These are phyloP conservation scores for Fragum sueziense DNA, from an alignment of 2,888 invertebrate species.

Conservation along the genomic window DNA sequence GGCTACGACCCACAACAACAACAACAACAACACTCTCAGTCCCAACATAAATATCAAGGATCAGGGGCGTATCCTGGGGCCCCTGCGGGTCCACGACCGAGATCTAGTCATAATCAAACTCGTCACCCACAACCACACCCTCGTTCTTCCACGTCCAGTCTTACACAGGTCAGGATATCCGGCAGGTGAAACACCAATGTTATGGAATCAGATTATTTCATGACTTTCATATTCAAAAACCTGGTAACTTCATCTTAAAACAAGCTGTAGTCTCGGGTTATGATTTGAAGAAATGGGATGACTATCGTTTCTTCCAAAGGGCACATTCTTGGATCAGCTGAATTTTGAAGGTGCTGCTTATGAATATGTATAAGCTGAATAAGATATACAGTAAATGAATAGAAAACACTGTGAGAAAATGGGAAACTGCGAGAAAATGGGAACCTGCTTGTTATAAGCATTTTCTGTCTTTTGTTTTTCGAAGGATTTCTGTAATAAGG, in stretches of 20 bases:
- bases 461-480: too few relatives aligned
- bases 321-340: background rate
- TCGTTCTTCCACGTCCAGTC: slow-evolving; percentile 40
- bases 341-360: too few relatives aligned
- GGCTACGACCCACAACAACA: slow-evolving; percentile 41
- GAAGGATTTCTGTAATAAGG: background rate
- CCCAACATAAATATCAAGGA: slow-evolving; percentile 34
- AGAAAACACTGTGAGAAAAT: background rate
- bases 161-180: slow-evolving; percentile 64
- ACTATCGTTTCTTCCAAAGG: background rate
- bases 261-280: too few relatives aligned
- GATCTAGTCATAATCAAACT: slow-evolving; percentile 29
- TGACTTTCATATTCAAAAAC: background rate
- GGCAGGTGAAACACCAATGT: slow-evolving; percentile 44
- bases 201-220: background rate
- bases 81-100: slow-evolving; percentile 37
- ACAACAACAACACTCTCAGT: slow-evolving; percentile 32
- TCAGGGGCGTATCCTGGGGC: slow-evolving; percentile 17
- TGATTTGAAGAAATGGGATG: background rate
- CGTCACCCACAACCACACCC: slow-evolving; percentile 27
- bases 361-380: background rate
- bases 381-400: background rate
- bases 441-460: too few relatives aligned
- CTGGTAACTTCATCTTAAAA: too few relatives aligned
- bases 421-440: background rate